Conservation (phyloP, 2,888 invertebrate species). For the Eledone cirrhosa region DNA sequence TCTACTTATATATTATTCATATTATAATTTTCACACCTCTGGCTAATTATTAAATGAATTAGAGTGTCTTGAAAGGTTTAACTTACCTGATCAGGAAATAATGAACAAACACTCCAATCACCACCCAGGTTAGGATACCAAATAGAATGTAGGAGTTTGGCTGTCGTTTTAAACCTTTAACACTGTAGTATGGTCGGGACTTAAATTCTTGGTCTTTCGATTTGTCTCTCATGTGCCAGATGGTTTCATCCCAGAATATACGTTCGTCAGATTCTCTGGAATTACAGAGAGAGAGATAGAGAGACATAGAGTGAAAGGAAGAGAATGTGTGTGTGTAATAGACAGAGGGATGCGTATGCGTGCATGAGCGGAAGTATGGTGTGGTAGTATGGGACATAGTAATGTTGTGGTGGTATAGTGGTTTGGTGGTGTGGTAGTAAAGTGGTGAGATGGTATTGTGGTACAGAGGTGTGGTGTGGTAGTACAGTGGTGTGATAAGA, state of each 20-base stretch:
- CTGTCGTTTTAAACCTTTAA: constrained; percentile 72
- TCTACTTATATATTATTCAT: too few relatives aligned
- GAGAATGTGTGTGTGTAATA: not conserved
- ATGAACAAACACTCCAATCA: constrained; percentile 73
- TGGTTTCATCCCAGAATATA: constrained; percentile 64
- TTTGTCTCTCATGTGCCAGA: constrained; percentile 67
- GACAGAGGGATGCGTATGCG: too few relatives aligned
- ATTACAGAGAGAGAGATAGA: not conserved
- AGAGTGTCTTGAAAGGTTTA: too few relatives aligned
- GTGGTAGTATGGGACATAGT: too few relatives aligned
- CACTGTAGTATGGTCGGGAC: constrained; percentile 74
- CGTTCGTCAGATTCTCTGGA: constrained; percentile 34
- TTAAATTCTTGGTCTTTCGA: constrained; percentile 56
- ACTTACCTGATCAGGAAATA: constrained; percentile 70
- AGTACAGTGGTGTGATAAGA: too few relatives aligned
- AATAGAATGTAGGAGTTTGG: constrained; percentile 74
- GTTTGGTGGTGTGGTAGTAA: too few relatives aligned
- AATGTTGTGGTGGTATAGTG: too few relatives aligned
- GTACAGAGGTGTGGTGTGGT: too few relatives aligned
- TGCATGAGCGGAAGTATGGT: too few relatives aligned
- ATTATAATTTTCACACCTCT: too few relatives aligned
- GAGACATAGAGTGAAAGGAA: not conserved
- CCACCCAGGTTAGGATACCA: constrained; percentile 71
- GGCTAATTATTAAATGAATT: too few relatives aligned
- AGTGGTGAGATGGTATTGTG: too few relatives aligned